phyloP scores from a whole-genome alignment of 2,888 invertebrate genomes.

The Hydriomena furcata region DNA sequence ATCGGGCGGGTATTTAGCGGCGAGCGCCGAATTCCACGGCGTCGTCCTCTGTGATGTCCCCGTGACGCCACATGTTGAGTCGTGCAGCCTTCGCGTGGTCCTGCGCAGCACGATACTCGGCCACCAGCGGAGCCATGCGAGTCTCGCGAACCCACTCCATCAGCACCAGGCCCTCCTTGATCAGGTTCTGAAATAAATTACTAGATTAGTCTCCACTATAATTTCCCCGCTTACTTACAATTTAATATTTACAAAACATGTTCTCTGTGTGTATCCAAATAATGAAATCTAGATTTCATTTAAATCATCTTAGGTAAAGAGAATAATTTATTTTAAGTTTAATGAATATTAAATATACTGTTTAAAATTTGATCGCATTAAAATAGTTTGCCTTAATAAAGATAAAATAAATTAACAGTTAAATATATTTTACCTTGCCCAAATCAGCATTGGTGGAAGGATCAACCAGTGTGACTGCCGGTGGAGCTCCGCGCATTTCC shows the following conservation, averaged over 20 bases:
- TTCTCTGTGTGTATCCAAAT: too few species aligned
- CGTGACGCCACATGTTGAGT: conserved; percentile 97
- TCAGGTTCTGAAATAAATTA: conserved; percentile 84
- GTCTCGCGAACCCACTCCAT: conserved; percentile 92
- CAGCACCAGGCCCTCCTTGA: conserved; percentile 93
- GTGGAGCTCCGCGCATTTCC: conserved; percentile 87
- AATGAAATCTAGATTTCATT: too few species aligned
- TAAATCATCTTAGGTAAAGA: too few species aligned
- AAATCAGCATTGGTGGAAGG: conserved; percentile 76
- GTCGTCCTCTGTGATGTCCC: conserved; percentile 98
- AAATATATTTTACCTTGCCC: conserved; percentile 67
- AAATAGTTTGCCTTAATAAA: too few species aligned
- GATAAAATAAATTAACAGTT: too few species aligned
- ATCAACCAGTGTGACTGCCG: conserved; percentile 81
- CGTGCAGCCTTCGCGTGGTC: conserved; percentile 93
- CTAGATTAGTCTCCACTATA: too few species aligned
- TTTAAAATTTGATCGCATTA: too few species aligned
- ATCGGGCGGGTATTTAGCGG: conserved; percentile 47
- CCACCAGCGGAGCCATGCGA: conserved; percentile 89
- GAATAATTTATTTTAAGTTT: too few species aligned
- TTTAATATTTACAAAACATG: too few species aligned
- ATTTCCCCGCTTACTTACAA: too few species aligned
- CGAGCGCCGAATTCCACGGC: conserved; percentile 83
- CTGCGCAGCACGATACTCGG: conserved; percentile 93
- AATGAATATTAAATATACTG: too few species aligned